phyloP scores from a whole-genome alignment of 2,113 vertebrate species.

The Scopus umbretta region DNA sequence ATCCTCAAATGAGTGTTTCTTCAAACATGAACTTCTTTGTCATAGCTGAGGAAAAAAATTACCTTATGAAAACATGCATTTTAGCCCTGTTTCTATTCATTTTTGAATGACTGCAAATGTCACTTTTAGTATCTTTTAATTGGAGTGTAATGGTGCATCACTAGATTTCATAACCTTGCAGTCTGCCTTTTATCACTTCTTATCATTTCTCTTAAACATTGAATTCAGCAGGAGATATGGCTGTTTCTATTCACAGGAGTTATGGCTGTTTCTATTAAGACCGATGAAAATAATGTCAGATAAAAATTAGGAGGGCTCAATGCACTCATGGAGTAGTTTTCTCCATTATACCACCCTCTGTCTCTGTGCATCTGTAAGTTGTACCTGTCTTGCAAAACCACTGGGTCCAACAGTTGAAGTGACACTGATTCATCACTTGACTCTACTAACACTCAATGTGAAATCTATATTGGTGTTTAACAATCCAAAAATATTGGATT shows the following conservation, averaged over 20 bases:
- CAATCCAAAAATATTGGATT: not conserved
- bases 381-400: not conserved
- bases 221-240: not conserved
- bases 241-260: not conserved
- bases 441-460: not conserved
- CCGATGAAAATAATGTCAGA: not conserved
- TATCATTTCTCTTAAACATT: not conserved
- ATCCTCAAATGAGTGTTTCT: not conserved
- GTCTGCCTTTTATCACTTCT: not conserved
- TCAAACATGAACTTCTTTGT: not conserved
- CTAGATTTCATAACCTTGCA: not conserved
- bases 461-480: not conserved
- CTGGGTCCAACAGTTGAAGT: not conserved
- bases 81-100: not conserved
- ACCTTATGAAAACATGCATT: not conserved
- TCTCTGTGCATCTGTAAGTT: not conserved
- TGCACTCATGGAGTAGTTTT: not conserved
- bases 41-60: not conserved
- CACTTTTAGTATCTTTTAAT: slow-evolving; percentile 33
- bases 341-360: not conserved
- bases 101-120: not conserved
- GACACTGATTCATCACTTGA: fast-evolving
- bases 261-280: not conserved
- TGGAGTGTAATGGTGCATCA: slow-evolving; percentile 7
- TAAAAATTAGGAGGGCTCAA: not conserved